Conservation (phyloP, 2,113 vertebrate genomes). For the Pluvianellus socialis region DNA sequence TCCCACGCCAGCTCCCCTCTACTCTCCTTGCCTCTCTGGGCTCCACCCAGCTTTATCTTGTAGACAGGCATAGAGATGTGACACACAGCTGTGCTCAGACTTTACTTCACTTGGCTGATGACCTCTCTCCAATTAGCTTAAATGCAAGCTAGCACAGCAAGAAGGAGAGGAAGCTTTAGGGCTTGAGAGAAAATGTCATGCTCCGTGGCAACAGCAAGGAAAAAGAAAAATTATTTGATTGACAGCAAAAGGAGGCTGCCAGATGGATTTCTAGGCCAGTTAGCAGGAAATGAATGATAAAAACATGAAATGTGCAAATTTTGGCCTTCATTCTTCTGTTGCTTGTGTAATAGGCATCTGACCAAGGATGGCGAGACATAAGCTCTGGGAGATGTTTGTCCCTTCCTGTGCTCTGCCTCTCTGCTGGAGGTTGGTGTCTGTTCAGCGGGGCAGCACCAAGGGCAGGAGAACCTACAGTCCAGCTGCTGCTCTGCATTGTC, state of each 20-base stretch:
- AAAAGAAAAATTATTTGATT: not conserved
- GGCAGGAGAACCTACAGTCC: not conserved
- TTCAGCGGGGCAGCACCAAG: too few relatives aligned
- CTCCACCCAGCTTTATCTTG: conserved; percentile 19
- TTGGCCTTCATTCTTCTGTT: not conserved
- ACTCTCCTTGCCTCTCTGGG: not conserved
- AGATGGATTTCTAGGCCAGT: not conserved
- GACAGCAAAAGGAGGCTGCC: not conserved
- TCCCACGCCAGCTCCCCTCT: not conserved
- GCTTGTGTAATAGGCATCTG: not conserved
- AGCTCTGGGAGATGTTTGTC: not conserved
- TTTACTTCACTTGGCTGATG: not conserved
- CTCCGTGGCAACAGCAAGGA: not conserved
- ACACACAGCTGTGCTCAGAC: not conserved
- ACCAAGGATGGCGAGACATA: not conserved
- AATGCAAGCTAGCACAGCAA: not conserved
- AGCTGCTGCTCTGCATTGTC: not conserved
- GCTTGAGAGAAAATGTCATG: not conserved
- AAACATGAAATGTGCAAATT: not conserved
- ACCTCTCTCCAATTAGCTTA: not conserved
- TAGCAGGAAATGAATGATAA: not conserved
- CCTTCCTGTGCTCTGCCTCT: not conserved
- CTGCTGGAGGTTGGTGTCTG: not conserved
- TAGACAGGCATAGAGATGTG: not conserved
- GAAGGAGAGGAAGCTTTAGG: not conserved